These are phyloP conservation scores for Plutella xylostella DNA, from an alignment of 2,888 invertebrate genomes.

Conservation along the genomic window DNA sequence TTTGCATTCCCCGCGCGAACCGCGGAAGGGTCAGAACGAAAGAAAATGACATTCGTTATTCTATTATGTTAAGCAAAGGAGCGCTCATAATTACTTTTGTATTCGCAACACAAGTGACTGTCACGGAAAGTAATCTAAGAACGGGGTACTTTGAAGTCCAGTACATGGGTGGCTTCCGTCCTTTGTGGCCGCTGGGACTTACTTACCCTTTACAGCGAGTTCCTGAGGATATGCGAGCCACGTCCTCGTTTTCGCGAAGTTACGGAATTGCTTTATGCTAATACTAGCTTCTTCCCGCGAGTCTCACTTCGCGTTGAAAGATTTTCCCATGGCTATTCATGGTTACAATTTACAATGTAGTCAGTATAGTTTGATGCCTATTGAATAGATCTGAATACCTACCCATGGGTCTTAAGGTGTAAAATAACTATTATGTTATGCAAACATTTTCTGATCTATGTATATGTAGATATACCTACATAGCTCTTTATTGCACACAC, in stretches of 20 bases:
- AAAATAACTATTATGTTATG: too few relatives aligned
- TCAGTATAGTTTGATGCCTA: too few relatives aligned
- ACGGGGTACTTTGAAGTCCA: conserved; percentile 5
- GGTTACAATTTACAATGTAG: too few relatives aligned
- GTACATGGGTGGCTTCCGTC: neutral
- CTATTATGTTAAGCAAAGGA: conserved; percentile 61
- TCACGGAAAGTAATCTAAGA: conserved; percentile 28
- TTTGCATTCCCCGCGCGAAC: conserved; percentile 66
- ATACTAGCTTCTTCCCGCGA: neutral
- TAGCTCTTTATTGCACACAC: too few relatives aligned
- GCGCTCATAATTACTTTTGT: conserved; percentile 58
- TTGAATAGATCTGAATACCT: too few relatives aligned
- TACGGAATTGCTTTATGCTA: neutral
- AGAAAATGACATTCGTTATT: conserved; percentile 70
- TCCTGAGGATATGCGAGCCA: neutral
- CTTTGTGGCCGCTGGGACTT: conserved; percentile 1
- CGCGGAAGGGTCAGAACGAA: conserved; percentile 65
- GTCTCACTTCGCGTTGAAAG: too few relatives aligned
- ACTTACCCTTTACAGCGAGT: neutral
- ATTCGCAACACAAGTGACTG: conserved; percentile 28
- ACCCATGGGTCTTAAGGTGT: too few relatives aligned
- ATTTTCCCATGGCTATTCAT: too few relatives aligned
- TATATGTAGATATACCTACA: too few relatives aligned
- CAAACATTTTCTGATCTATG: too few relatives aligned
- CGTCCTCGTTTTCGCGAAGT: neutral